phyloP scores from a whole-genome alignment of 1,140 invertebrate species.

The Mactra quadrangularis region DNA sequence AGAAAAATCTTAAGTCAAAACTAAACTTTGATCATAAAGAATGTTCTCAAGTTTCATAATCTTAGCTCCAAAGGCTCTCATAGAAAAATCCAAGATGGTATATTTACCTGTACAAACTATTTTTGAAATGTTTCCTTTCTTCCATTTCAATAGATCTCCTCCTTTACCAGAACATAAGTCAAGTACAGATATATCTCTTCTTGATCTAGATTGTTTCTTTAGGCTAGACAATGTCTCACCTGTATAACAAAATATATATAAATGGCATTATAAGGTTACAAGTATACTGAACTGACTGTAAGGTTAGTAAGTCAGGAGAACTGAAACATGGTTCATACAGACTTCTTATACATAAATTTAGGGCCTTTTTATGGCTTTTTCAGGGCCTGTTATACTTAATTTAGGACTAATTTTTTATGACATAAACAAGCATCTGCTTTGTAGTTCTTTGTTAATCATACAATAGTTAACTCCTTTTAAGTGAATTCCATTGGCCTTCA shows the following conservation, averaged over 20 bases:
- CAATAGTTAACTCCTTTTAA: too few relatives aligned
- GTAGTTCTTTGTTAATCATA: too few relatives aligned
- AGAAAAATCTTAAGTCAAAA: too few relatives aligned
- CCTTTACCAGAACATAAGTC: slow-evolving; percentile 95
- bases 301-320: background rate
- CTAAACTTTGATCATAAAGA: too few relatives aligned
- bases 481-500: too few relatives aligned
- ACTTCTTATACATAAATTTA: too few relatives aligned
- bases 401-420: background rate
- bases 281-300: background rate
- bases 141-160: slow-evolving; percentile 98
- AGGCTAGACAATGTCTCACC: slow-evolving; percentile 76
- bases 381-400: background rate
- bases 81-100: too few relatives aligned
- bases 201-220: slow-evolving; percentile 51
- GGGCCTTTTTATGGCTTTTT: background rate
- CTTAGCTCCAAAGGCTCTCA: too few relatives aligned
- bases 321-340: too few relatives aligned
- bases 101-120: slow-evolving; percentile 91
- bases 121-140: slow-evolving; percentile 91
- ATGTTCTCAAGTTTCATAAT: too few relatives aligned
- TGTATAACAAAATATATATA: slow-evolving; percentile 62
- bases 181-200: slow-evolving; percentile 83
- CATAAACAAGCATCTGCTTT: too few relatives aligned
- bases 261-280: too few relatives aligned